These are phyloP conservation scores for Lasiurus borealis DNA, from an alignment of 2,113 vertebrate genomes.

Conservation along the genomic window DNA sequence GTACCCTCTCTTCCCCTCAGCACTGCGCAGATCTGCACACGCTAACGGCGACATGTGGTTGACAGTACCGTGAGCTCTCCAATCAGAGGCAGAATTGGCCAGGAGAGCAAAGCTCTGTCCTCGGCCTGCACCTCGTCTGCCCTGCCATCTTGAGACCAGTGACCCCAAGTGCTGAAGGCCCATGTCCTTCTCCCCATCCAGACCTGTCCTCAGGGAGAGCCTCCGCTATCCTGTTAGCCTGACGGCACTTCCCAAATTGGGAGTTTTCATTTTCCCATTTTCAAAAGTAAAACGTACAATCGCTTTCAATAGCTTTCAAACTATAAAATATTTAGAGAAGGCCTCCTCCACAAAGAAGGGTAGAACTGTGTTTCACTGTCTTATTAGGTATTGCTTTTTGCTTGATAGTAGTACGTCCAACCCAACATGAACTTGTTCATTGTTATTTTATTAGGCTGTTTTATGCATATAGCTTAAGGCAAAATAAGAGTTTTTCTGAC, in stretches of 20 bases:
- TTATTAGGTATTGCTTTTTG: conserved; percentile 38
- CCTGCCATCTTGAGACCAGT: neutral
- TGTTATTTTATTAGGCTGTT: neutral
- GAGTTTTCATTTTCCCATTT: neutral
- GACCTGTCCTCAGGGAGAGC: neutral
- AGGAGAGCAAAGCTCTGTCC: neutral
- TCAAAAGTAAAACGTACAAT: neutral
- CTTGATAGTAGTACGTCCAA: conserved; percentile 13
- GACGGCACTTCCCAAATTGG: neutral
- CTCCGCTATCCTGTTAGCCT: neutral
- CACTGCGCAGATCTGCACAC: neutral
- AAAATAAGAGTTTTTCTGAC: neutral
- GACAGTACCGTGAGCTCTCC: neutral
- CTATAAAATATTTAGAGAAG: neutral
- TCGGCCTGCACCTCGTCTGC: neutral
- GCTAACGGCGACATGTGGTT: neutral
- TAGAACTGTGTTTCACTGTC: neutral
- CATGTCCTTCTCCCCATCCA: neutral
- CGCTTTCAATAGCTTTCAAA: neutral
- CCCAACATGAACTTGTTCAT: neutral
- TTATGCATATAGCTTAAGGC: neutral
- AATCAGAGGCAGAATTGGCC: neutral
- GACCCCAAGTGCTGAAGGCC: neutral
- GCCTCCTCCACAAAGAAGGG: neutral
- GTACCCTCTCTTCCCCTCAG: neutral